These are phyloP conservation scores for Rynchops niger DNA, from an alignment of 2,113 vertebrate species.

Conservation along the genomic window DNA sequence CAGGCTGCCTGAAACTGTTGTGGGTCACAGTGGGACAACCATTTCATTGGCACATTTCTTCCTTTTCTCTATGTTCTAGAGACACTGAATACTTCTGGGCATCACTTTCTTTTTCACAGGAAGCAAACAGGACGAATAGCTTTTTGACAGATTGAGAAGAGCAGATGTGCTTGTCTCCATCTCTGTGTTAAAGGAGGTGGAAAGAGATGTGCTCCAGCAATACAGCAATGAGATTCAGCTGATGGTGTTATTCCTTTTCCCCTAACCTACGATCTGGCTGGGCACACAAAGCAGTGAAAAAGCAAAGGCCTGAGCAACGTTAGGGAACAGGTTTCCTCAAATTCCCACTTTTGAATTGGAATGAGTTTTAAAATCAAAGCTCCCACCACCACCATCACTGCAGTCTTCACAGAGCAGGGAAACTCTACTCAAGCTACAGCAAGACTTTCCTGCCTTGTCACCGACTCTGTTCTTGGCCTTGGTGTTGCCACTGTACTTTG, in stretches of 20 bases:
- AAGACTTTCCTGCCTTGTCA: neutral
- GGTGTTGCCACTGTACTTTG: neutral
- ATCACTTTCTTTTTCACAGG: neutral
- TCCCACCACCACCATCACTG: neutral
- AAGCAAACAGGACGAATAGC: neutral
- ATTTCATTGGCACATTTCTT: neutral
- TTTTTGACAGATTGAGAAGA: neutral
- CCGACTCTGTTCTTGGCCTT: neutral
- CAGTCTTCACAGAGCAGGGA: neutral
- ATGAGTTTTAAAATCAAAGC: neutral
- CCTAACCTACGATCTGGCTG: neutral
- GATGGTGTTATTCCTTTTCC: neutral
- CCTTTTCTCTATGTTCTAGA: neutral
- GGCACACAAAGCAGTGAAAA: neutral
- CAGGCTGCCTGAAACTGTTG: neutral
- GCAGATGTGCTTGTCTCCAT: neutral
- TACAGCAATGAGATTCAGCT: neutral
- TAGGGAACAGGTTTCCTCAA: neutral
- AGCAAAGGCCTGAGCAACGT: neutral
- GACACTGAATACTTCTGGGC: neutral
- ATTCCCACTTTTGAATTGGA: neutral
- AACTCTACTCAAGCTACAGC: neutral
- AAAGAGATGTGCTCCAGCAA: neutral
- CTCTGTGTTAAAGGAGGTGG: neutral
- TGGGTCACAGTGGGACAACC: neutral